phyloP scores from a whole-genome alignment of 2,888 invertebrate genomes.

The Synergus laeviventris region DNA sequence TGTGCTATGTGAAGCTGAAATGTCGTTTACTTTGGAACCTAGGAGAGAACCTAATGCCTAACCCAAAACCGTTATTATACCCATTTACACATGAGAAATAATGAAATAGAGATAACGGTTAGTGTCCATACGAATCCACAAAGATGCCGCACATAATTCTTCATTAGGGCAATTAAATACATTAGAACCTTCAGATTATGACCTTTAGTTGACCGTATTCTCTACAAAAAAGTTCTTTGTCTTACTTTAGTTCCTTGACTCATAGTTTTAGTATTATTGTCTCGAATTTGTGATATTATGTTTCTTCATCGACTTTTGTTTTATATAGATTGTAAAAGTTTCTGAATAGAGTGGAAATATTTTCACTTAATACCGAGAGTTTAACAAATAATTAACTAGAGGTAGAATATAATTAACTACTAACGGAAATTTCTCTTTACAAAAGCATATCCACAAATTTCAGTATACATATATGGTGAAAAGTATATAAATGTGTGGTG shows the following conservation, averaged over 20 bases:
- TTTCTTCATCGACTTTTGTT: no score
- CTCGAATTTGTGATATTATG: background rate
- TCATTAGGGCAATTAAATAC: background rate
- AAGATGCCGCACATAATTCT: background rate
- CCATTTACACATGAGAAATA: background rate
- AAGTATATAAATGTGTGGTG: background rate
- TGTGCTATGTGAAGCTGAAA: background rate
- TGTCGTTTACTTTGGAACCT: background rate
- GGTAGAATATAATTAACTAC: no score
- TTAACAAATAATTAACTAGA: no score
- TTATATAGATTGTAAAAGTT: no score
- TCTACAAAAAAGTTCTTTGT: background rate
- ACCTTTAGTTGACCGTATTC: background rate
- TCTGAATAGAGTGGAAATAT: background rate
- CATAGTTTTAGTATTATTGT: background rate
- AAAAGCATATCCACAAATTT: background rate
- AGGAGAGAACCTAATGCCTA: background rate
- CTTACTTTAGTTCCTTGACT: conserved; percentile 7
- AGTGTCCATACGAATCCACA: background rate
- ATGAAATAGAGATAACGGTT: background rate
- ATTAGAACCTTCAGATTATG: background rate
- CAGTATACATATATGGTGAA: background rate
- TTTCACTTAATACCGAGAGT: background rate
- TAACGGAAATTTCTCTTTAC: background rate
- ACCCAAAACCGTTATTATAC: background rate